phyloP scores from a whole-genome alignment of 2,888 invertebrate genomes.

The Chelonus formosanus region DNA sequence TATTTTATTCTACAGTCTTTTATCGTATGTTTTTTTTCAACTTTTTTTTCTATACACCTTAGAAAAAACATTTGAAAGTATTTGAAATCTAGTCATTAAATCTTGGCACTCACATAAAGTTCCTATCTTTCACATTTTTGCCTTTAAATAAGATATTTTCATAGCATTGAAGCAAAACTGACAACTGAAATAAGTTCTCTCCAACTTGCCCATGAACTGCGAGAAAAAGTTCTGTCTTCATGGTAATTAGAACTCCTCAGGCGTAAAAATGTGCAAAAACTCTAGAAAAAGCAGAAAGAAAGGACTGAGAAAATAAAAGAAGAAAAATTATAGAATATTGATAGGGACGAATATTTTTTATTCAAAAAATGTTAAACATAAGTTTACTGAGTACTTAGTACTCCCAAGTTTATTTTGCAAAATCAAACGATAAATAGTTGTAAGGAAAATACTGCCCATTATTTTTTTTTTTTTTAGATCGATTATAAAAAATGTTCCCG shows the following conservation, averaged over 20 bases:
- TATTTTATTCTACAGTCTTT: constrained; percentile 23
- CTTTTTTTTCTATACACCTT: constrained; percentile 7
- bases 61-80: constrained; percentile 30
- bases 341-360: no score
- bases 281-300: not conserved
- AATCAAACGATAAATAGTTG: no score
- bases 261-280: constrained; percentile 18
- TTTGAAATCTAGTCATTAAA: not conserved
- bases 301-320: not conserved
- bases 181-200: constrained; percentile 2
- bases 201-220: not conserved
- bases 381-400: no score
- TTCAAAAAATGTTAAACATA: no score
- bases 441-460: no score
- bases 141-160: no score
- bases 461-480: no score
- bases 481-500: no score
- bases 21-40: constrained; percentile 25
- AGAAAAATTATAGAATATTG: not conserved
- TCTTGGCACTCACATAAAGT: not conserved
- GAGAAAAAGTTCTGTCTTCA: constrained; percentile 10
- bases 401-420: no score
- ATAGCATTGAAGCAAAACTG: not conserved
- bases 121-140: no score
- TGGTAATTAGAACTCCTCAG: constrained; percentile 17